Base-by-base conservation (phyloP, 2,113 vertebrate genomes). In the Clarias batrachus region DNA sequence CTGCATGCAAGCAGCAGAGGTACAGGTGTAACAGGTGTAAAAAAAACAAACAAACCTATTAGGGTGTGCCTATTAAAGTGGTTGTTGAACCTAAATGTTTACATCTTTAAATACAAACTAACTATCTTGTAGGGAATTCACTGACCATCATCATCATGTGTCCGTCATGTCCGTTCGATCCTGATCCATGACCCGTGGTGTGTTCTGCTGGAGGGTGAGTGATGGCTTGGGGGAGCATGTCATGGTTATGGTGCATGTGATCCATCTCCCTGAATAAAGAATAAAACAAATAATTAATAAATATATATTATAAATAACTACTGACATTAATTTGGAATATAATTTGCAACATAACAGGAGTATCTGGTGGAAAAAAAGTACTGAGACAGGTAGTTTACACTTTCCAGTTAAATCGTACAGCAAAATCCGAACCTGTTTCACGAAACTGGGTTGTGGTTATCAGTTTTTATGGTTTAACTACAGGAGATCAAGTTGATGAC, bases 131-230 rank as follows among this genome's bases (percentile, higher is more conserved):
- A 48, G 7, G 48, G 0, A 87, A 92, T 86, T 73, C 21, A 89
- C 96, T 96, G 59, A 98, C 97, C 97, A 94, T 95, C 89, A 30
- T 82, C 89, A 30, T 82, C 89, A 90, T 91, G 74, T 87, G 88
- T 3, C 76, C 90, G 27, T 19, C n/a, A 48, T 48, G 48, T 48
- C 48, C 48, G 48, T 48, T 48, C 48, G 48, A 48, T 48, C 85
- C 87, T 8, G 52, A 21, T 1, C 81, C 86, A 27, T 80, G 66
- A 8, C 62, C 74, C 62, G 23, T 82, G 10, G 54, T 66, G 56
- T 83, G 85, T 71, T 27, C 6, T 19, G 68, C 59, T 2, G 90
- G 83, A 56, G 52, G 11, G 21, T 81, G 54, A 7, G 84, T 87
- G 74, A 33, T 21, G 1, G 52, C 8, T 0, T 57, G 0, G 54